Conservation (phyloP, 2,113 vertebrate species). For the Lepus timidus region DNA sequence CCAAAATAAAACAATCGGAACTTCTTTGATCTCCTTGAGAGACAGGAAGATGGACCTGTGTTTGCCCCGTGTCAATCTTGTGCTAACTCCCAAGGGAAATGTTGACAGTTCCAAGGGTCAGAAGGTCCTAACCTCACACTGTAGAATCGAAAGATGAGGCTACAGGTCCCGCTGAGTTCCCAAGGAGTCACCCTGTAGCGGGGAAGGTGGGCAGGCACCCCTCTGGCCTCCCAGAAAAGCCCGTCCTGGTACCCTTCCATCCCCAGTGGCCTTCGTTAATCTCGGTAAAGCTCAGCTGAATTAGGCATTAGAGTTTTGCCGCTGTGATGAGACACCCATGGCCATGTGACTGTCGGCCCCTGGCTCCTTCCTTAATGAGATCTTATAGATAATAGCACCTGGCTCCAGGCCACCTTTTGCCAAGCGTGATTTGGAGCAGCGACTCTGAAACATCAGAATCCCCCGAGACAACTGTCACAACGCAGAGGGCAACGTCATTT, state of each 20-base stretch:
- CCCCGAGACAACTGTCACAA: neutral
- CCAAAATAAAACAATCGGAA: neutral
- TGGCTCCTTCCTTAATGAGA: neutral
- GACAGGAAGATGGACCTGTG: neutral
- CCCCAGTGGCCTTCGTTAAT: neutral
- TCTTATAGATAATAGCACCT: neutral
- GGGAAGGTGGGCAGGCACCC: too few relatives aligned
- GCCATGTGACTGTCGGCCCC: neutral
- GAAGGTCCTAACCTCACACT: neutral
- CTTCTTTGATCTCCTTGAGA: conserved; percentile 7
- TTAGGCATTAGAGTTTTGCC: accelerated
- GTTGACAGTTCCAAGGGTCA: neutral
- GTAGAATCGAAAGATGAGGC: neutral
- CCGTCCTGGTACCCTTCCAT: neutral
- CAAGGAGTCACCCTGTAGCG: neutral
- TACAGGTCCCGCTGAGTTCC: neutral
- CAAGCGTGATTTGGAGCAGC: neutral
- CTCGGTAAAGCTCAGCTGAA: neutral
- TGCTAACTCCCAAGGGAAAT: neutral
- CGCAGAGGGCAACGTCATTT: neutral
- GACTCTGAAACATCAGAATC: neutral
- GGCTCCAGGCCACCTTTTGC: neutral
- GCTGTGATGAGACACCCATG: neutral
- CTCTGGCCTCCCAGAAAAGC: neutral
- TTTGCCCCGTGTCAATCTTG: neutral